Evolutionary conservation across 35 echinoderm and acorn worm genomes (phyloP).

Genomic region (Apostichopus japonicus): DNA sequence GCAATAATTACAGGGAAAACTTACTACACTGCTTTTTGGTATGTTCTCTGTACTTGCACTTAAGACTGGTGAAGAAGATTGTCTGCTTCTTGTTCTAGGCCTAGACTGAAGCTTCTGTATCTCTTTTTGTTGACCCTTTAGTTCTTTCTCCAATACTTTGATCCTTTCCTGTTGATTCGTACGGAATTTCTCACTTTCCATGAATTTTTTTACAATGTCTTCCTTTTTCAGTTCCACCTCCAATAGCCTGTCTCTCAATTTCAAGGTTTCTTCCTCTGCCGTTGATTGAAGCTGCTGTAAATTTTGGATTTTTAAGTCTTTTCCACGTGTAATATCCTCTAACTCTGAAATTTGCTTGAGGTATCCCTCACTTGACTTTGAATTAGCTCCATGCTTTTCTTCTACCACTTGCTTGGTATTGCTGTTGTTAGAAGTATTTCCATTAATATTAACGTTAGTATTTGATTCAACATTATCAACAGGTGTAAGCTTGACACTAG

Average conservation of each 20-base stretch:
- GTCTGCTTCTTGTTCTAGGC: slow-evolving; percentile 2
- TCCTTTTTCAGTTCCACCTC: neutral
- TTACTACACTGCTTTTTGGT: neutral
- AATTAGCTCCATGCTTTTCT: neutral
- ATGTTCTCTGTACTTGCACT: neutral
- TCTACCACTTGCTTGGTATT: neutral
- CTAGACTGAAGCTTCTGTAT: neutral
- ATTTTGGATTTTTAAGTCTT: neutral
- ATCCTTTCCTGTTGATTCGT: neutral
- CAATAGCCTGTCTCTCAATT: neutral
- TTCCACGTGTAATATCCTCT: neutral
- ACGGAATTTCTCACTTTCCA: neutral
- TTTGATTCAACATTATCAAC: neutral
- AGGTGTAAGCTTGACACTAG: neutral
- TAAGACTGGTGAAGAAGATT: neutral
- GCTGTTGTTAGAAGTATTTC: too few relatives aligned
- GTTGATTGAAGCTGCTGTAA: neutral
- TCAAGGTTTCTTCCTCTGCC: neutral
- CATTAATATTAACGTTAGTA: neutral
- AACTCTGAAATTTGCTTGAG: slow-evolving; percentile 42
- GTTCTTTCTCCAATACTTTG: slow-evolving; percentile 13
- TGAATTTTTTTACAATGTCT: neutral
- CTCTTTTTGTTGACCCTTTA: slow-evolving; percentile 31
- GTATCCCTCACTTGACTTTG: neutral
- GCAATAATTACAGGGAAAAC: too few relatives aligned